Base-by-base conservation (phyloP, 1,140 invertebrate species). In the Drepana arcuata region DNA sequence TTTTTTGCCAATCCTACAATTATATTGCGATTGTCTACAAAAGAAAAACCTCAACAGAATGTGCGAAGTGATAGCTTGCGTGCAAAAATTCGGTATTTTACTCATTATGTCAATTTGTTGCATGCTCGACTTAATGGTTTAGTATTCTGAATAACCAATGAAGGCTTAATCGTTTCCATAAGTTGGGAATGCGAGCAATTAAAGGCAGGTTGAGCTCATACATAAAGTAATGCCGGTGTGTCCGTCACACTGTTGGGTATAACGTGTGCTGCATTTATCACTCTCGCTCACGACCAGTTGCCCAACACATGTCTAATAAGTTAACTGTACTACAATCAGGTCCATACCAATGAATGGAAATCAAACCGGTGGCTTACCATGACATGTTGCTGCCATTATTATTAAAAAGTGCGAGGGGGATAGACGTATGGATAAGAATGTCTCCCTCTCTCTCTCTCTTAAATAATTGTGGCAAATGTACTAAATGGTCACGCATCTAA, bases 121-220 rank as follows among this genome's bases (percentile, higher is more conserved):
- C 75, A 73, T 77, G 72, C 52, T 42, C 47, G 48, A 35, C 35
- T 54, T 65, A 63, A 58, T 38, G 51, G 38, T 63, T 71, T 70
- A 62, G 49, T 66, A 70, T 69, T 68, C 69, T 53, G 70, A 73
- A 69, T 74, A 66, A 36, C 31, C 46, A 77, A 73, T 68, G 48
- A 65, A 31, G 47, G 30, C 35, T 50, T 66, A 63, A 73, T 70
- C 41, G 58, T 75, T 69, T 69, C 63, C 64, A 77, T 74, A 65
- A 69, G 42, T 21, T 47, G 57, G 60, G 56, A 57, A 68, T 68
- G 69, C 39, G n/a, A n/a, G n/a, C n/a, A n/a, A 46, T 50, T 53
- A 48, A 16, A 41, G 31, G 40, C 28, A 38, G 21, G 48, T 60
- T 57, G 61, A 63, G 49, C 53, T 51, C 48, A 54, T 4, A 26